Conservation (phyloP, 2,888 invertebrate species). For the Heliconius ethilla region DNA sequence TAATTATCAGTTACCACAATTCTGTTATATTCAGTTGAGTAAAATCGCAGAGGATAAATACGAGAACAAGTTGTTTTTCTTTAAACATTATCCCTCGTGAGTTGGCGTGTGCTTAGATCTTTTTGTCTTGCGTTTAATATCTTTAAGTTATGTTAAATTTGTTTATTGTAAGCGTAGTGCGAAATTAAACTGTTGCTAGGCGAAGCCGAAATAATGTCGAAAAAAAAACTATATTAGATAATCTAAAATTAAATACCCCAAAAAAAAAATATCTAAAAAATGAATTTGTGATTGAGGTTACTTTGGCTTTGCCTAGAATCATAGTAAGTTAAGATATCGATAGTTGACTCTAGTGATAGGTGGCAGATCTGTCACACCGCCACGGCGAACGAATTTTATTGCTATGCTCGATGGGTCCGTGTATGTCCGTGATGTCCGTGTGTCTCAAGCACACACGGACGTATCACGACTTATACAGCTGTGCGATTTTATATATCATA, state of each 20-base stretch:
- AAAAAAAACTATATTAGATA: conserved; percentile 1
- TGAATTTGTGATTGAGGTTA: conserved; percentile 35
- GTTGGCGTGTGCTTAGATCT: conserved; percentile 50
- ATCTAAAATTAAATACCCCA: conserved; percentile 1
- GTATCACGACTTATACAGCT: conserved; percentile 30
- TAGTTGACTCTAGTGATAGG: conserved; percentile 73
- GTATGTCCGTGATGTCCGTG: conserved; percentile 28
- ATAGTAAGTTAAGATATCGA: conserved; percentile 63
- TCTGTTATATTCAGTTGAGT: conserved; percentile 79
- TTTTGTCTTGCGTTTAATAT: conserved; percentile 54
- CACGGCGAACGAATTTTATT: conserved; percentile 62
- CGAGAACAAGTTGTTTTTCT: conserved; percentile 77
- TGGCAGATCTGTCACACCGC: conserved; percentile 75
- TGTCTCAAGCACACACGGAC: conserved; percentile 21
- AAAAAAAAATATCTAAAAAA: conserved; percentile 3
- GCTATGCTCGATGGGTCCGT: conserved; percentile 68
- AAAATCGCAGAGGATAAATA: conserved; percentile 74
- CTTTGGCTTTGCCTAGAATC: conserved; percentile 48
- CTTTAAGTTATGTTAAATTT: conserved; percentile 54
- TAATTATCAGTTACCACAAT: conserved; percentile 78
- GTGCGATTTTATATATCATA: conserved; percentile 28
- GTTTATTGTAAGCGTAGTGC: conserved; percentile 69
- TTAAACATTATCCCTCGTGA: conserved; percentile 64
- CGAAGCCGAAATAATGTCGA: conserved; percentile 50
- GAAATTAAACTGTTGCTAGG: conserved; percentile 60